Evolutionary conservation across 2,888 invertebrate genomes (phyloP).

Genomic region (Dynastes hyllus): DNA sequence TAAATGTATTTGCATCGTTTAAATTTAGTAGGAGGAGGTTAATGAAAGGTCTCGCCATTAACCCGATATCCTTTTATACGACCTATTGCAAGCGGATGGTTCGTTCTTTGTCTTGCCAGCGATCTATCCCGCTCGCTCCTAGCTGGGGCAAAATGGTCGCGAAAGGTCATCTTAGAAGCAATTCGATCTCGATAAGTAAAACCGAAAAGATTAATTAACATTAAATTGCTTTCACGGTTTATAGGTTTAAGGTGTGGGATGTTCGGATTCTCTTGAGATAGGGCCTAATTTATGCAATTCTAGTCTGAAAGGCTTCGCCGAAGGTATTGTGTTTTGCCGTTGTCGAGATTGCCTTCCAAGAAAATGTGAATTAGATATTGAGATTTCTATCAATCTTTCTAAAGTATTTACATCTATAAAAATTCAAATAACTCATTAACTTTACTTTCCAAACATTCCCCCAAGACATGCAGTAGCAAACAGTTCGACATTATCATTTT

Average conservation of each 20-base stretch:
- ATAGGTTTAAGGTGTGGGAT: not conserved
- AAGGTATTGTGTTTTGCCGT: too few species aligned
- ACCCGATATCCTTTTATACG: conserved; percentile 41
- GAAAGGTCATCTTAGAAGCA: conserved; percentile 40
- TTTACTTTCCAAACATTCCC: too few species aligned
- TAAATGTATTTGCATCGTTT: conserved; percentile 46
- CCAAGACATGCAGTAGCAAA: too few species aligned
- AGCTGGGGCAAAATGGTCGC: conserved; percentile 13
- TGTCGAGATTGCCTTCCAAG: too few species aligned
- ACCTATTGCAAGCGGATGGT: conserved; percentile 9
- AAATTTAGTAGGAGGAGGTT: conserved; percentile 36
- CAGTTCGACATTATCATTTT: too few species aligned
- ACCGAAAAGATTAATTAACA: conserved; percentile 41
- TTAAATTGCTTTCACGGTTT: conserved; percentile 29
- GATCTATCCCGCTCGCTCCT: not conserved
- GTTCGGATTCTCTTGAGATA: too few species aligned
- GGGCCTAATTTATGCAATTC: too few species aligned
- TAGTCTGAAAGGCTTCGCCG: too few species aligned
- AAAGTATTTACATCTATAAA: too few species aligned
- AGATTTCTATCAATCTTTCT: too few species aligned
- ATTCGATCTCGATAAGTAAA: conserved; percentile 44
- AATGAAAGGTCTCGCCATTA: conserved; percentile 45
- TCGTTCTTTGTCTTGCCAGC: not conserved
- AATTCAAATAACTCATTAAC: too few species aligned
- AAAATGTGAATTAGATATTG: too few species aligned